Conservation (phyloP, 2,888 invertebrate genomes). For the Drosophila rubida region DNA sequence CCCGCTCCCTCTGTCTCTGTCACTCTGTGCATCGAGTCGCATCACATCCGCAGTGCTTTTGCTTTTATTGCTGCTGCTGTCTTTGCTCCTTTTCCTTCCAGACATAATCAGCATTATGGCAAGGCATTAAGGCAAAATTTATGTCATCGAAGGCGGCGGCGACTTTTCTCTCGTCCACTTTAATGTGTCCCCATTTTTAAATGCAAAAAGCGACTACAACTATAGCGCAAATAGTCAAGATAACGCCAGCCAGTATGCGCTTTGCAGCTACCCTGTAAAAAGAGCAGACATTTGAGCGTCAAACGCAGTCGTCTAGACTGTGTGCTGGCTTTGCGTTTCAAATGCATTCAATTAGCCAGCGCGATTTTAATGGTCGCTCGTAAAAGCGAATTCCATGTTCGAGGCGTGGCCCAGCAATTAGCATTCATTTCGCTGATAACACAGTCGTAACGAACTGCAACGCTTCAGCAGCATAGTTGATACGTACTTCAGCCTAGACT, state of each 20-base stretch:
- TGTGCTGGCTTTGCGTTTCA: not conserved
- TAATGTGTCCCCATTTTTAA: conserved; percentile 58
- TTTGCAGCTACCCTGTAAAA: not conserved
- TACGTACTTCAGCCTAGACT: not conserved
- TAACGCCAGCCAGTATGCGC: not conserved
- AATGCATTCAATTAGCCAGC: conserved; percentile 25
- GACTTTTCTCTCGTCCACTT: conserved; percentile 39
- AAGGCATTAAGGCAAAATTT: conserved; percentile 68
- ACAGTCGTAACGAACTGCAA: conserved; percentile 9
- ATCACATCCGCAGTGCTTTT: not conserved
- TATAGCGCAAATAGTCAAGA: conserved; percentile 1
- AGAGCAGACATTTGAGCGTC: no score
- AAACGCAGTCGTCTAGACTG: not conserved
- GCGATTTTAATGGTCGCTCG: conserved; percentile 9
- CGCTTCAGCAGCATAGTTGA: conserved; percentile 17
- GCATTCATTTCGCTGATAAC: conserved; percentile 22
- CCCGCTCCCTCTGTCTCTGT: not conserved
- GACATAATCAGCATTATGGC: conserved; percentile 74
- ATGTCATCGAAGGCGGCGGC: conserved; percentile 49
- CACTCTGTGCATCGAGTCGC: not conserved
- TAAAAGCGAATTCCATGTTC: conserved; percentile 16
- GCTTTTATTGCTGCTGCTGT: conserved; percentile 8
- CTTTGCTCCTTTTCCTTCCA: not conserved
- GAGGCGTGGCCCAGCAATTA: conserved; percentile 24
- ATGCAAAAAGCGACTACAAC: conserved; percentile 31